Percentiles rank a stretch among this genome's conserved stretches.
Evolutionary conservation across 2,797 vertebrate species (phyloP).

Genomic region (Melanotaenia trifasciata): DNA sequence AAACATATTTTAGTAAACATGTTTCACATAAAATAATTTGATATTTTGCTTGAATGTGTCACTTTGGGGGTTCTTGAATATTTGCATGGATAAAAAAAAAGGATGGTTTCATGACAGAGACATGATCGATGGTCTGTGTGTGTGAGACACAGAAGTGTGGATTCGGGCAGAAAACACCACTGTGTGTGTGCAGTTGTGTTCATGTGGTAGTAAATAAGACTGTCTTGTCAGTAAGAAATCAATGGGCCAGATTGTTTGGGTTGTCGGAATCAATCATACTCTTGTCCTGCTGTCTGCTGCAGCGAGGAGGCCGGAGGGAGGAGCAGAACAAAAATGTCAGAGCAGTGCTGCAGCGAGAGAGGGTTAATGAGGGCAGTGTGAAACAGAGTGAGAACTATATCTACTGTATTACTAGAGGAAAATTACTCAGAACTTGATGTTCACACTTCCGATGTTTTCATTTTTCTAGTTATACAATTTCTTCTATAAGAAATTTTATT

Average conservation of each 20-base stretch:
- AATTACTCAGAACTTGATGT: not conserved
- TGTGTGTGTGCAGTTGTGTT: constrained; percentile 41
- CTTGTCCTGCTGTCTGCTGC: constrained; percentile 73
- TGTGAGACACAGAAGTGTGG: constrained; percentile 27
- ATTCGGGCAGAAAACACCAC: constrained; percentile 35
- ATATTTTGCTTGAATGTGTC: not conserved
- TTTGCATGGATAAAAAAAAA: constrained; percentile 1
- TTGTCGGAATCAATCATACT: constrained; percentile 80
- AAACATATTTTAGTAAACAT: not conserved
- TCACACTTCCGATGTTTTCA: not conserved
- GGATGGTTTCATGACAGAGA: constrained; percentile 20
- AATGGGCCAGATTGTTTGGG: constrained; percentile 81
- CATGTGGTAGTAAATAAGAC: constrained; percentile 62
- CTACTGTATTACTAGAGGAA: not conserved
- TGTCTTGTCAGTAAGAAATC: constrained; percentile 70
- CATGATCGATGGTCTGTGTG: constrained; percentile 38
- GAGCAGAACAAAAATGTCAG: constrained; percentile 62
- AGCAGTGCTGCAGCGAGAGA: constrained; percentile 34
- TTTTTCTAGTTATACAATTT: not conserved
- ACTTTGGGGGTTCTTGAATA: not conserved
- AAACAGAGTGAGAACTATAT: constrained; percentile 31
- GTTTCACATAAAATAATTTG: not conserved
- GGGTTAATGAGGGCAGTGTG: constrained; percentile 56
- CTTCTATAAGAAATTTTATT: no score
- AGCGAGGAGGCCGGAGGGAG: constrained; percentile 52